Evolutionary conservation across 2,888 invertebrate species (phyloP), one percentile per base, ranked within the genome.

Genomic region (Aspidiotus rigidus): DNA sequence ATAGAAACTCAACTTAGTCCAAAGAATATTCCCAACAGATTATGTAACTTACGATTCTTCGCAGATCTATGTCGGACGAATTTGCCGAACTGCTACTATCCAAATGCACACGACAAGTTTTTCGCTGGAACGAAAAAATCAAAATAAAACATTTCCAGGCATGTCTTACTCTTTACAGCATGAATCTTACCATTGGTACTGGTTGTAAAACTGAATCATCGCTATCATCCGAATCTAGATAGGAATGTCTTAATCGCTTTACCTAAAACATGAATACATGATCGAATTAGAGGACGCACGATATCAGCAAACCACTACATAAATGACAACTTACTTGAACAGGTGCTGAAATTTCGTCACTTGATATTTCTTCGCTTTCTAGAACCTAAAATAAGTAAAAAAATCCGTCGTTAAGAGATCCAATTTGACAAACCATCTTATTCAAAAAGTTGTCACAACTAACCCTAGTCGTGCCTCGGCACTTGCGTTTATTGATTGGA

Each of bases 401-500:
- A 7, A 62, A 17, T 59, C 53, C 7, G 41, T 53, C 9, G 15
- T 15, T 11, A 62, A 2, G 17, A 62, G 60, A 62, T n/a, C 15
- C 15, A 8, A 42, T 41, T 13, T 42, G 42, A 62, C 40, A 41
- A 62, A 41, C 11, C 1, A 44, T 42, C 10, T 44, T 62, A 7
- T 7, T 57, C 11, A 6, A 15, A 39, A 41, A 62, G 3, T 7
- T 56, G 28, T 64, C 16, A 56, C 8, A 53, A 63, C n/a, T n/a
- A 28, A 59, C 60, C n/a, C 57, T 57, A 28, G 60, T 49, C 17
- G 49, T 40, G 17, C 49, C 67, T 53, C 28, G 59, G 28, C 28
- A 39, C 49, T 67, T 67, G 11, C 67, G 15, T 67, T 67, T 67
- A 16, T 49, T 44, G 53, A 60, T 67, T 8, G 59, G 44, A 9